A percentile compares a stretch with the other conserved stretches of the same genome.
Conservation (phyloP, 2,888 invertebrate genomes). For the Hyalella azteca region DNA sequence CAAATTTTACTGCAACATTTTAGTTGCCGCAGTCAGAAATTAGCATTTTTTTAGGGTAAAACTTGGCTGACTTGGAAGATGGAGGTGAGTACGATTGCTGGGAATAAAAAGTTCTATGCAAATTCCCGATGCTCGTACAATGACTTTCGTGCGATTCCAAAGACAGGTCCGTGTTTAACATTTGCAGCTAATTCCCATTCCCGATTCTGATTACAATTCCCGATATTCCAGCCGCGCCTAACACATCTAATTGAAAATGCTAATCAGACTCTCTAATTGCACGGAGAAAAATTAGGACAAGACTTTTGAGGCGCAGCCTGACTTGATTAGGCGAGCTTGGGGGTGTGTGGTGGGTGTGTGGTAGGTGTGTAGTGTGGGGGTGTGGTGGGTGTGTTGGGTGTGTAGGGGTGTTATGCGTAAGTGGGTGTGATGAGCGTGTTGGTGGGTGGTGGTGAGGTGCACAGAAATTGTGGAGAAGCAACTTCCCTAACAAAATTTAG, state of each 20-base stretch:
- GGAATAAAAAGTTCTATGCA: background rate
- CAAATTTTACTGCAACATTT: too few species aligned
- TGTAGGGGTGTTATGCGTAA: background rate
- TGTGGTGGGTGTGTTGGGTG: background rate
- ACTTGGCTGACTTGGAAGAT: too few species aligned
- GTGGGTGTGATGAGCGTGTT: background rate
- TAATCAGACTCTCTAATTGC: conserved; percentile 4
- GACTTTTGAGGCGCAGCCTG: background rate
- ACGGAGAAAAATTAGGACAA: background rate
- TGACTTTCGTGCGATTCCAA: background rate
- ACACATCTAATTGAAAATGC: conserved; percentile 30
- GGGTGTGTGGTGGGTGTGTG: background rate
- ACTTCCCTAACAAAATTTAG: too few species aligned
- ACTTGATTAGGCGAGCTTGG: background rate
- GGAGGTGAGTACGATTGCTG: too few species aligned
- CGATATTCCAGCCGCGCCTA: background rate
- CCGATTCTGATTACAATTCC: conserved; percentile 27
- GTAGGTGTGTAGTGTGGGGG: background rate
- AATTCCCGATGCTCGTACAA: background rate
- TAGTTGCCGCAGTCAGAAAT: too few species aligned
- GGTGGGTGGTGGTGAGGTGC: background rate
- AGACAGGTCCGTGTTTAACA: conserved; percentile 26
- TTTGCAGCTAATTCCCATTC: conserved; percentile 2
- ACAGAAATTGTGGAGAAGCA: background rate
- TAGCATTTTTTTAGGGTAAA: too few species aligned